Percentiles rank a stretch among this genome's conserved stretches.
Evolutionary conservation across 2,797 vertebrate species (phyloP).

Genomic region (Urocyon cinereoargenteus): DNA sequence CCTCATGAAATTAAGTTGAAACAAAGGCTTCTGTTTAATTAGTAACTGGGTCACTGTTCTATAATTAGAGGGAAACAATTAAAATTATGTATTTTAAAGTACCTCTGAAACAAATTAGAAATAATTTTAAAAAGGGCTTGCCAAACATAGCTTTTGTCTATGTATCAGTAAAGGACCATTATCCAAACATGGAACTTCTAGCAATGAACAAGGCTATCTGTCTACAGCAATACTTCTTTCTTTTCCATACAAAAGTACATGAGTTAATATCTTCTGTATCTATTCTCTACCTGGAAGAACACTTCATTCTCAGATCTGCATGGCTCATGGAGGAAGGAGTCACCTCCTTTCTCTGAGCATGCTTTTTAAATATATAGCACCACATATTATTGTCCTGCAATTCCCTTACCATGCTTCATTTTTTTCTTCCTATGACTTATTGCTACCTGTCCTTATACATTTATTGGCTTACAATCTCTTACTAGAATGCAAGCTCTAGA

Average conservation of each 20-base stretch:
- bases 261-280: background rate
- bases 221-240: background rate
- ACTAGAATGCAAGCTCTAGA: background rate
- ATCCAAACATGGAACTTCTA: background rate
- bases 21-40: slow-evolving; percentile 42
- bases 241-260: background rate
- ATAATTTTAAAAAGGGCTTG: slow-evolving; percentile 37
- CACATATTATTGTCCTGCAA: background rate
- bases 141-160: background rate
- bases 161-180: background rate
- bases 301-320: background rate
- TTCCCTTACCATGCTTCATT: background rate
- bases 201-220: background rate
- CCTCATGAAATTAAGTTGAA: background rate
- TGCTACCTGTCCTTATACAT: background rate
- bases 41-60: slow-evolving; percentile 3
- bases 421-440: background rate
- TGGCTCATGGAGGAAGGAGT: background rate
- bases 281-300: background rate
- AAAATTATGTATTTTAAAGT: slow-evolving; percentile 17
- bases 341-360: background rate
- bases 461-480: background rate
- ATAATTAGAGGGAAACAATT: slow-evolving; percentile 25
- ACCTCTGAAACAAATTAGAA: slow-evolving; percentile 43
- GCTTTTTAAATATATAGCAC: background rate